Conservation (phyloP, 2,797 vertebrate species). For the Anguilla marmorata region DNA sequence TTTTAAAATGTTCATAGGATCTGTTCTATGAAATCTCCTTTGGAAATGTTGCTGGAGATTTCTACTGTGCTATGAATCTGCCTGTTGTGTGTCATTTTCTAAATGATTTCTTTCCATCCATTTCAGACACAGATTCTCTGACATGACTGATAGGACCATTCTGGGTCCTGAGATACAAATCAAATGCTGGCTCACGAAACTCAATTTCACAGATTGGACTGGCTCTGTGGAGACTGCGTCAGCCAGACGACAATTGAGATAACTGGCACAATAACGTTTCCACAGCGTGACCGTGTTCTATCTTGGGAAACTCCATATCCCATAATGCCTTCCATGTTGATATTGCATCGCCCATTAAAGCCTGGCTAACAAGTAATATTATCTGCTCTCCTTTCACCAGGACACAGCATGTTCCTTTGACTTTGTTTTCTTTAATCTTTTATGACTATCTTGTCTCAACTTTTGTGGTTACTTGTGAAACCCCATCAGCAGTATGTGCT, state of each 20-base stretch:
- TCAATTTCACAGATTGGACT: conserved; percentile 49
- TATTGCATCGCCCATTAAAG: background rate
- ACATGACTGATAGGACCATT: background rate
- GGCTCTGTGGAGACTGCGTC: conserved; percentile 39
- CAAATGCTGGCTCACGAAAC: conserved; percentile 22
- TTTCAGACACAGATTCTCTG: background rate
- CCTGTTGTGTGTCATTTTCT: background rate
- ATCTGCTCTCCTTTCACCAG: background rate
- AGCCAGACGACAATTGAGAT: conserved; percentile 25
- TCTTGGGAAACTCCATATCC: background rate
- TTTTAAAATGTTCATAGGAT: background rate
- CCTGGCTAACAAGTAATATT: background rate
- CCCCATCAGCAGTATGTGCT: background rate
- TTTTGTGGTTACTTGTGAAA: background rate
- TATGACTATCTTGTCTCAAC: background rate
- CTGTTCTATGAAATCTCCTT: background rate
- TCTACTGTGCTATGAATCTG: background rate
- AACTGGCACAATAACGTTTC: background rate
- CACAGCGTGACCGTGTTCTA: background rate
- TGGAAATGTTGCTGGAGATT: background rate
- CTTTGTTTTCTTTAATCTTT: background rate
- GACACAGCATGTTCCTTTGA: background rate
- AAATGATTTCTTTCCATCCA: background rate
- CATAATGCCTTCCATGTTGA: background rate
- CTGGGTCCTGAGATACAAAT: conserved; percentile 31